phyloP scores from a whole-genome alignment of 1,140 invertebrate species.

The Cyrtorhinus lividipennis region DNA sequence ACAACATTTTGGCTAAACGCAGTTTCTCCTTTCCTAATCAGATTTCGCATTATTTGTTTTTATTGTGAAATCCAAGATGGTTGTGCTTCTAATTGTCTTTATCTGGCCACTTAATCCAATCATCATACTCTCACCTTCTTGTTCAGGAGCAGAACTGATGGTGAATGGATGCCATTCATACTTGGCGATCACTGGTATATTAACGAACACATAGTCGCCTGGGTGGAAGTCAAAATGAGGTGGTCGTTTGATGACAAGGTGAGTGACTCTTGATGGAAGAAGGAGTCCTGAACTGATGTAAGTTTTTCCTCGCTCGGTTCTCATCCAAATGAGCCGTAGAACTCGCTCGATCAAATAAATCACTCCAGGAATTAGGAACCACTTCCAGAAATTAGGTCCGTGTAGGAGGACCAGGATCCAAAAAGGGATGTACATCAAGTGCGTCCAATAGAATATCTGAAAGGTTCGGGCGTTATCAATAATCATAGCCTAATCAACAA shows the following conservation, averaged over 20 bases:
- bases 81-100: too few relatives aligned
- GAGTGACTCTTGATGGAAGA: constrained; percentile 71
- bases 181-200: constrained; percentile 78
- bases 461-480: too few relatives aligned
- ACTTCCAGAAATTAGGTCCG: constrained; percentile 89
- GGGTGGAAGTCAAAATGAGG: constrained; percentile 75
- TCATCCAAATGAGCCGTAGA: constrained; percentile 44
- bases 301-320: constrained; percentile 55
- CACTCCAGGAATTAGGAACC: constrained; percentile 72
- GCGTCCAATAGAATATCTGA: constrained; percentile 90
- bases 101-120: too few relatives aligned
- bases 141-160: constrained; percentile 87
- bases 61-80: too few relatives aligned
- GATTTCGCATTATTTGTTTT: too few relatives aligned
- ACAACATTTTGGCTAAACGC: too few relatives aligned
- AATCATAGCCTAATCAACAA: too few relatives aligned
- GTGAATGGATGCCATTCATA: constrained; percentile 98
- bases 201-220: constrained; percentile 89
- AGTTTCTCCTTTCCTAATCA: too few relatives aligned
- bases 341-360: constrained; percentile 68
- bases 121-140: constrained; percentile 71
- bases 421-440: constrained; percentile 78
- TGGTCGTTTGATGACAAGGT: constrained; percentile 73
- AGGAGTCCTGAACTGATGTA: constrained; percentile 74
- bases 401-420: constrained; percentile 77